A percentile compares a stretch with the other conserved stretches of the same genome.
phyloP scores from a whole-genome alignment of 2,888 invertebrate genomes.

The Diplazon laetatorius region DNA sequence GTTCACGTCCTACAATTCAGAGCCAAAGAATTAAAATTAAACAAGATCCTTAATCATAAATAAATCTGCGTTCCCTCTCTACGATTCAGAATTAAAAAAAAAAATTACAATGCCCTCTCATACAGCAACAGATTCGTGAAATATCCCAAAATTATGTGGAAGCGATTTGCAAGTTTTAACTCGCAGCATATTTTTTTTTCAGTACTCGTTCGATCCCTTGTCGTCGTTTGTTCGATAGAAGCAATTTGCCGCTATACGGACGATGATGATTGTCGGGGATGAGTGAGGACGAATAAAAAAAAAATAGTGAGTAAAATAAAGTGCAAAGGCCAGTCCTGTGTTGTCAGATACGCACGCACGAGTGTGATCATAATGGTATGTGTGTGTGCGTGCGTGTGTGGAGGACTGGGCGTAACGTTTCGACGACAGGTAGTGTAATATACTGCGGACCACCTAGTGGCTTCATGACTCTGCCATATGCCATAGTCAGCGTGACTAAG shows the following conservation, averaged over 20 bases:
- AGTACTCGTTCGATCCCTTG: neutral
- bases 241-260: conserved; percentile 40
- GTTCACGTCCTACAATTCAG: no score
- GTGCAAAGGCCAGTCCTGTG: conserved; percentile 23
- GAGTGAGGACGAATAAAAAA: conserved; percentile 49
- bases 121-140: no score
- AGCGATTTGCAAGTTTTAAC: no score
- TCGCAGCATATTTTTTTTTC: no score
- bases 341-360: conserved; percentile 39
- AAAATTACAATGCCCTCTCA: no score
- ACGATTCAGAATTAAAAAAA: no score
- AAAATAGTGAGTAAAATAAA: conserved; percentile 10
- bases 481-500: conserved; percentile 78
- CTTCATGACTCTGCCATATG: conserved; percentile 82
- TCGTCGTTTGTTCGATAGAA: conserved; percentile 11
- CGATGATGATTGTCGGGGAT: conserved; percentile 69
- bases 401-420: conserved; percentile 68
- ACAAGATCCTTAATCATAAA: no score
- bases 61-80: no score
- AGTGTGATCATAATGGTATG: conserved; percentile 39
- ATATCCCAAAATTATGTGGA: no score
- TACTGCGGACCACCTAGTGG: conserved; percentile 81
- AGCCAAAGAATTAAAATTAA: no score
- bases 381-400: no score
- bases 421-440: conserved; percentile 82